Evolutionary conservation across 1,140 invertebrate genomes (phyloP), one percentile per base, ranked within the genome.

Genomic region (Drosophila tristis): DNA sequence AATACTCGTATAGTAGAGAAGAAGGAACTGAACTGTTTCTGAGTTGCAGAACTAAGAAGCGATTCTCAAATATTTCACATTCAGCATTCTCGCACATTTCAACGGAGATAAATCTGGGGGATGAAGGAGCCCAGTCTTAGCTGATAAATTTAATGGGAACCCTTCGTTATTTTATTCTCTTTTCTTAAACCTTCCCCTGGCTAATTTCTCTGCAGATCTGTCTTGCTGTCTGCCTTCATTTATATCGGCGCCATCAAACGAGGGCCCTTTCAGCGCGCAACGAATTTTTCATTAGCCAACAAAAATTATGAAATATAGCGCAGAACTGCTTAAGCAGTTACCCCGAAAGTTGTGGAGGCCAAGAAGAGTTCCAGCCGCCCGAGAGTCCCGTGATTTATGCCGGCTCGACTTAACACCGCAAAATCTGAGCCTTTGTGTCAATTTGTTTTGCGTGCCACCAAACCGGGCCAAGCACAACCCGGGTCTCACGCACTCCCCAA

Each of bases 401-500:
- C 74, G 68, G 78, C 74, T 78, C 74, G 66, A 78, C 82, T 87
- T 82, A 86, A 76, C 78, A 82, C 82, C 82, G 75, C 82, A 86
- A 87, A 86, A 86, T 86, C 82, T 86, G 78, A 76, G 82, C 74
- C 57, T 76, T 77, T 82, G 70, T 86, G 82, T 86, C 82, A 86
- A 86, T 86, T 86, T 86, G 82, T 78, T 87, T 87, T 71, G 82
- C 81, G 78, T 87, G 74, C 62, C 43, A 59, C 43, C 42, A 55
- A 35, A 64, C 66, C 45, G 8, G 31, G 31, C 2, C 66, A 70
- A 68, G 64, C 51, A 59, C 54, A 50, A 47, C 50, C 63, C 50
- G 61, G 42, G 26, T 67, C 72, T 67, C 72, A 53, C 57, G 47
- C 59, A 51, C 54, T 26, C 53, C 29, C 48, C 51, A 62, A 50